These are phyloP conservation scores for Drosophila pseudotalamancana DNA, from an alignment of 2,888 invertebrate species.

Conservation along the genomic window DNA sequence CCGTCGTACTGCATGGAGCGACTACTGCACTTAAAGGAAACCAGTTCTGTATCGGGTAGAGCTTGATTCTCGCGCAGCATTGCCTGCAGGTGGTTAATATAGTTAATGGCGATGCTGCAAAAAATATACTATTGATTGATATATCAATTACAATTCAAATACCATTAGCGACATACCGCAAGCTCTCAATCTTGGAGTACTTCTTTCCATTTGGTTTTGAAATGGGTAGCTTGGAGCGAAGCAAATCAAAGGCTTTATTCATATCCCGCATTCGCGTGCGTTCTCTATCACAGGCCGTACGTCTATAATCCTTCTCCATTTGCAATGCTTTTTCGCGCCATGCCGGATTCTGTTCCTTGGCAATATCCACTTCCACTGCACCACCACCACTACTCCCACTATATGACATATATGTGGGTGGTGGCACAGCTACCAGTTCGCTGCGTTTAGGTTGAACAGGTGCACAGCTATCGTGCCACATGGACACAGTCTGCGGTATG, in stretches of 20 bases:
- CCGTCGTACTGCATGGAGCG: conserved; percentile 35
- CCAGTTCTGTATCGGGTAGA: conserved; percentile 49
- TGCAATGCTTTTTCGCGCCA: conserved; percentile 87
- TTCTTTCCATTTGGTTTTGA: conserved; percentile 93
- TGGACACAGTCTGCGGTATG: conserved; percentile 81
- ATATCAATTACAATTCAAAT: neutral
- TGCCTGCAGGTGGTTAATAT: conserved; percentile 89
- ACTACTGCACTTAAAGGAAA: conserved; percentile 43
- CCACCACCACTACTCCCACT: conserved; percentile 22
- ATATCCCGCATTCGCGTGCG: conserved; percentile 93
- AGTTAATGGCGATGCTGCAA: conserved; percentile 89
- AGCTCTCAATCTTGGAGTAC: conserved; percentile 93
- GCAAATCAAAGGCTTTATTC: conserved; percentile 92
- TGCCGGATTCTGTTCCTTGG: conserved; percentile 82
- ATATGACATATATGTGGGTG: conserved; percentile 76
- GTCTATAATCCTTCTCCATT: conserved; percentile 90
- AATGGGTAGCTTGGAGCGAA: conserved; percentile 90
- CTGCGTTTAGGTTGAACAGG: conserved; percentile 43
- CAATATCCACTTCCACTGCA: conserved; percentile 71
- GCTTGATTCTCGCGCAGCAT: conserved; percentile 66
- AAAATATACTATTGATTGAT: neutral
- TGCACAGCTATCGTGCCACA: conserved; percentile 65
- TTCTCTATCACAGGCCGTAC: conserved; percentile 93
- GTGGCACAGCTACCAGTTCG: conserved; percentile 72
- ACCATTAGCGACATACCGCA: conserved; percentile 86